Conservation (phyloP, 2,797 vertebrate genomes). For the Typhlichthys subterraneus region DNA sequence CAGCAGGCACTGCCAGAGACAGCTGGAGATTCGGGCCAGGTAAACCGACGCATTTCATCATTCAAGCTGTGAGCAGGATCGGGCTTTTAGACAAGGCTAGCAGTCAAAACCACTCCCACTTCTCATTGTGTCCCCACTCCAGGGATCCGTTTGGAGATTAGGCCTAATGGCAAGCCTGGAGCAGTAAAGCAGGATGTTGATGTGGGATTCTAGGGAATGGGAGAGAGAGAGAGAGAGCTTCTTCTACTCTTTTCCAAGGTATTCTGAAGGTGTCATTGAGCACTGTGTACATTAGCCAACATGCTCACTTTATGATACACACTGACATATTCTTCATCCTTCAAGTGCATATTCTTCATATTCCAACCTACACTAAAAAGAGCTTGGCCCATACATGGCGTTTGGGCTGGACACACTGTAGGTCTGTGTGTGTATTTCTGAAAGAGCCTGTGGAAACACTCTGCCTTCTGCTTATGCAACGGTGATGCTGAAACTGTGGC, state of each 20-base stretch:
- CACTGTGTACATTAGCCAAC: not conserved
- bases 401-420: conserved; percentile 1
- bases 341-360: not conserved
- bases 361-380: no score
- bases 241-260: no score
- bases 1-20: not conserved
- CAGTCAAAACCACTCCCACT: conserved; percentile 28
- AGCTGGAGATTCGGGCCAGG: not conserved
- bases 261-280: not conserved
- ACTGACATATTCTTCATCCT: not conserved
- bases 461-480: conserved; percentile 54
- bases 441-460: conserved; percentile 39
- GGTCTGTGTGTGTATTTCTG: conserved; percentile 13
- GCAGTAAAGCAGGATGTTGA: conserved; percentile 29
- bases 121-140: conserved; percentile 42
- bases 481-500: conserved; percentile 20
- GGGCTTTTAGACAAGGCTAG: conserved; percentile 7
- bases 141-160: conserved; percentile 2
- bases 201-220: conserved; percentile 4
- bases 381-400: not conserved
- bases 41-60: conserved; percentile 1
- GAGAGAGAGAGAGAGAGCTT: not conserved
- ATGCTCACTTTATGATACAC: not conserved
- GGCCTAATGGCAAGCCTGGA: conserved; percentile 24
- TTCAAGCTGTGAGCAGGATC: conserved; percentile 5